A percentile compares a stretch with the other conserved stretches of the same genome.
Evolutionary conservation across 1,140 invertebrate genomes (phyloP).

Genomic region (Limonius californicus): DNA sequence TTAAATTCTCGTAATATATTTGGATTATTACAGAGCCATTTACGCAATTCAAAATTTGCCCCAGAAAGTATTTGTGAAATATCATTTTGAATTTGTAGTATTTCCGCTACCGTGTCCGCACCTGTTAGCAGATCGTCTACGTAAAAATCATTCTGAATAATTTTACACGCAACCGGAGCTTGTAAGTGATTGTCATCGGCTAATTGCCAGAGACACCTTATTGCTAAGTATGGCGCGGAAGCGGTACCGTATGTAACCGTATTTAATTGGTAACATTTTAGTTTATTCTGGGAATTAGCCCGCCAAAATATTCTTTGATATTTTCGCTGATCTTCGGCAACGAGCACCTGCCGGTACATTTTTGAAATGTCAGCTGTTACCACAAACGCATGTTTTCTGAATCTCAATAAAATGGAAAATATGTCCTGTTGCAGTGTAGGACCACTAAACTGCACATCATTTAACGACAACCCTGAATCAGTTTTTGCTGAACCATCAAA

Average conservation of each 20-base stretch:
- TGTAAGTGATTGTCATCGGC: slow-evolving; percentile 30
- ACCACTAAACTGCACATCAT: too few relatives aligned
- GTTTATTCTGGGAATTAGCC: too few relatives aligned
- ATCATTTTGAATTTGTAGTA: slow-evolving; percentile 25
- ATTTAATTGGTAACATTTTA: slow-evolving; percentile 21
- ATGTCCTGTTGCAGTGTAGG: too few relatives aligned
- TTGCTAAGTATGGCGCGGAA: slow-evolving; percentile 42
- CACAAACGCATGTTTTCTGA: too few relatives aligned
- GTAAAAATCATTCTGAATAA: slow-evolving; percentile 42
- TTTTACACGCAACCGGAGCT: slow-evolving; percentile 25
- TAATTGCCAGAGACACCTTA: slow-evolving; percentile 36
- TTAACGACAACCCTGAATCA: too few relatives aligned
- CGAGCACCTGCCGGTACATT: too few relatives aligned
- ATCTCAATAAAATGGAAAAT: too few relatives aligned
- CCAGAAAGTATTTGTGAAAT: slow-evolving; percentile 11
- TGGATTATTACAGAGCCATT: slow-evolving; percentile 6
- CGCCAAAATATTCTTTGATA: too few relatives aligned
- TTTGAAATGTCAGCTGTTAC: too few relatives aligned
- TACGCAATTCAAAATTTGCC: slow-evolving; percentile 6
- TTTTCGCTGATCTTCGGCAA: too few relatives aligned
- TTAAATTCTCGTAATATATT: neutral
- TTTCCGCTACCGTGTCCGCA: slow-evolving; percentile 27
- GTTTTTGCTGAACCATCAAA: too few relatives aligned
- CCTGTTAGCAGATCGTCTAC: slow-evolving; percentile 47
- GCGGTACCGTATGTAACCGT: slow-evolving; percentile 35